Base-by-base conservation (phyloP, 2,888 invertebrate species). In the Drosophila merina region DNA sequence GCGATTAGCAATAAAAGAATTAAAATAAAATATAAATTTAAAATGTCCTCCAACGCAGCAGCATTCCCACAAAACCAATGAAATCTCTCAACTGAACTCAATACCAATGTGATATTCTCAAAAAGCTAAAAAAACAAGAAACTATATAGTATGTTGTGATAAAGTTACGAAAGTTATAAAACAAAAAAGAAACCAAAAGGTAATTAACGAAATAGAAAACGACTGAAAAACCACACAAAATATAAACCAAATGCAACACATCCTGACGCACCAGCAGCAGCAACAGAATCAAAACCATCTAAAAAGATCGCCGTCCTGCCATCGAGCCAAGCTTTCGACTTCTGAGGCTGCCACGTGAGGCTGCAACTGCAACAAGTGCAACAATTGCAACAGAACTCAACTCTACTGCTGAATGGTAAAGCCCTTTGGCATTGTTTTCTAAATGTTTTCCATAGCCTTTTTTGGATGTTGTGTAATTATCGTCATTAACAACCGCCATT, bases 381-480 rank as follows among this genome's bases (percentile, higher is more conserved):
- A 20, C 52, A 30, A 52, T 14, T 26, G 5, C 14, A 14, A 49
- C 25, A 30, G 40, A 72, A 64, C 51, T 20, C 55, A 70, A 51
- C 59, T 55, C 12, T 31, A 69, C 31, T 52, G 70, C 76, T 74
- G 81, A 82, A 82, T 87, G 82, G 82, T 82, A 82, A 82, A 80
- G 51, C 50, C 69, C 68, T 20, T 72, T 79, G 81, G 77, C 75
- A 70, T 80, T 74, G 64, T 77, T 62, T 69, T 77, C 72, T 69
- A 62, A 62, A 42, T 67, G 86, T 76, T 62, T 70, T 60, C 47
- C 70, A 69, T 70, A 70, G 70, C 62, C 78, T 75, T 68, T 38
- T 47, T 76, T 81, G 82, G 87, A 82, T 87, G 87, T 87, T 87
- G 88, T 87, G 86, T 85, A 78, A 87, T 71, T 38, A 52, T 86